Evolutionary conservation across 2,888 invertebrate species (phyloP), one percentile per base, ranked within the genome.

Genomic region (Heteropelma amictum): DNA sequence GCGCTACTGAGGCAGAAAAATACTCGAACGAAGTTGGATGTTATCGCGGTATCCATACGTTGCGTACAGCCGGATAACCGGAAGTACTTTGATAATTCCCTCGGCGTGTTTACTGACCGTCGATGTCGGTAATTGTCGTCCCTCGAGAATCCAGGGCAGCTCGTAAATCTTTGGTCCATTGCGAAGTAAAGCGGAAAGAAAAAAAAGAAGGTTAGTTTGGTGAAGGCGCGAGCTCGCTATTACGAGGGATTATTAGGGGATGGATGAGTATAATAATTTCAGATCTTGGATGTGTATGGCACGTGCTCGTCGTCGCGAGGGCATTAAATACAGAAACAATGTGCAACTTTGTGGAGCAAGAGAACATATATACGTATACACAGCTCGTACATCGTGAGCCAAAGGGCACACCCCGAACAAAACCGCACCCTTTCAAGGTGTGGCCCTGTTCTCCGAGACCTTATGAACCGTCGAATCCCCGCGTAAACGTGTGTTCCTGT

Each of bases 401-500:
- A 79, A 61, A 33, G 49, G 80, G 83, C 84, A 61, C 84, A 81
- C 85, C 84, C 85, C 81, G 65, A 72, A 68, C n/a, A n/a, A 47
- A 38, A 77, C 83, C 85, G 77, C 85, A 49, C 84, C 84, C 81
- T 82, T n/a, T 28, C 30, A 12, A 56, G 75, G 75, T 71, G 75
- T 38, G 75, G 75, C 63, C 51, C 35, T 42, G 17, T n/a, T n/a
- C 23, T 56, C 21, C 68, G 73, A 83, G 82, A 42, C 80, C 77
- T 80, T 77, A 77, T 75, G 76, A 77, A 64, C 79, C 61, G 49
- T 58, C 47, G 10, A 21, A 56, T 21, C 33, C 33, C 40, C 33
- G 33, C 7, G 19, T 23, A 35, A n/a, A 23, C n/a, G 21, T 26
- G 4, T 53, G 17, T 40, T 21, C 8, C 6, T 28, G 8, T 19